Base-by-base conservation (phyloP, 2,113 vertebrate genomes). In the Podocnemis expansa region DNA sequence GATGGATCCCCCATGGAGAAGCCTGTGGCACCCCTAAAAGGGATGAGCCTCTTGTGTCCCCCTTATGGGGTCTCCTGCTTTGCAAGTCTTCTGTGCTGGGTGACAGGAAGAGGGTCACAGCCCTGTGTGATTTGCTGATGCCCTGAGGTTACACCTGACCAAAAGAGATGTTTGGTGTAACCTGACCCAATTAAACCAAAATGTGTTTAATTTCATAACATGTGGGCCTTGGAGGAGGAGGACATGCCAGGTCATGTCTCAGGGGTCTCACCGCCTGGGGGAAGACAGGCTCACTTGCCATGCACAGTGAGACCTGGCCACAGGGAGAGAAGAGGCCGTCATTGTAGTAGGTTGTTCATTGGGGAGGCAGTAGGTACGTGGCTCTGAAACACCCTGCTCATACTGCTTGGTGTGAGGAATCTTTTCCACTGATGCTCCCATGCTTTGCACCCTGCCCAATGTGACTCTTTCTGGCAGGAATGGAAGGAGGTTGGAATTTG, bases 281-380 rank as follows among this genome's bases (percentile, higher is more conserved):
- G 84, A 82, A 1, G 84, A 92, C 85, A 5, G 4, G 95, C 94
- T 94, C 90, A 51, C 93, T 95, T 1, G 2, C 75, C 94, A 90
- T 21, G 41, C 73, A 27, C 2, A 3, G 9, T 0, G 3, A 89
- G 94, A 96, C 86, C 87, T 10, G 82, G 95, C 80, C 94, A 89
- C 51, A 87, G 87, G 94, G 89, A 95, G 87, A 91, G 75, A 0
- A 85, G 89, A 92, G 93, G 93, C 45, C 22, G 13, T 47, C 13
- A 0, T 47, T 19, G n/a, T 49, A 82, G n/a, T 21, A 41, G 51
- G 52, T 55, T 81, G 80, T n/a, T 81, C 11, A 8, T 1, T 16
- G 49, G 24, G 85, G 92, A 85, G 83, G 43, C 6, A 1, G 67
- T 84, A 82, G 88, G 25, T 43, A 27, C 41, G 12, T 45, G 43